Conservation (phyloP, 2,888 invertebrate genomes). For the Drosophila antonietae region DNA sequence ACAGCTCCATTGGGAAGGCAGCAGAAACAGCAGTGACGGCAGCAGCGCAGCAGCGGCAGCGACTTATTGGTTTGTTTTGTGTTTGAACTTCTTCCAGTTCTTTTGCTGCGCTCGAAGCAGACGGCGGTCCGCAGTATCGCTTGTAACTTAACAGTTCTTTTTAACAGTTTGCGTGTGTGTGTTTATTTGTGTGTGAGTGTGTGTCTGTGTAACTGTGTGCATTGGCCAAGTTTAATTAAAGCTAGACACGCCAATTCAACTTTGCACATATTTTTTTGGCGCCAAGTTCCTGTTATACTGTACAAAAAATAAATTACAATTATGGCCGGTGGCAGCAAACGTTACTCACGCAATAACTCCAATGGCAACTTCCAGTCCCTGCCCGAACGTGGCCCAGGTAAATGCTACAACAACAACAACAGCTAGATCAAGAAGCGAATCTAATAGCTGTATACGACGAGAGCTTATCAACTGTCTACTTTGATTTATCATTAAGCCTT, state of each 20-base stretch:
- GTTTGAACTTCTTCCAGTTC: slow-evolving; percentile 76
- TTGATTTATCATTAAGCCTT: slow-evolving; percentile 51
- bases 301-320: slow-evolving; percentile 22
- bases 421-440: background rate
- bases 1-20: slow-evolving; percentile 29
- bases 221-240: slow-evolving; percentile 63
- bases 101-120: slow-evolving; percentile 80
- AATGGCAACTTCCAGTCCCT: slow-evolving; percentile 82
- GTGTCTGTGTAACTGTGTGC: slow-evolving; percentile 22
- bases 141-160: slow-evolving; percentile 24
- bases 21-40: background rate
- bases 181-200: slow-evolving; percentile 15
- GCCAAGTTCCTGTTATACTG: slow-evolving; percentile 43
- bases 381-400: slow-evolving; percentile 85
- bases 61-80: slow-evolving; percentile 71
- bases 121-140: slow-evolving; percentile 83
- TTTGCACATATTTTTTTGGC: slow-evolving; percentile 73
- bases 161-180: slow-evolving; percentile 20
- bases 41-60: slow-evolving; percentile 30
- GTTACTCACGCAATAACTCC: slow-evolving; percentile 81
- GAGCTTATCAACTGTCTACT: slow-evolving; percentile 53
- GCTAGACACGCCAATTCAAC: slow-evolving; percentile 61
- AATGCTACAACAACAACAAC: slow-evolving; percentile 39
- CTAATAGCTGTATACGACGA: slow-evolving; percentile 5
- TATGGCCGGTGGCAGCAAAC: slow-evolving; percentile 84